Evolutionary conservation across 2,113 vertebrate species (phyloP), one percentile per base, ranked within the genome.

Genomic region (Daphoenositta chrysoptera): DNA sequence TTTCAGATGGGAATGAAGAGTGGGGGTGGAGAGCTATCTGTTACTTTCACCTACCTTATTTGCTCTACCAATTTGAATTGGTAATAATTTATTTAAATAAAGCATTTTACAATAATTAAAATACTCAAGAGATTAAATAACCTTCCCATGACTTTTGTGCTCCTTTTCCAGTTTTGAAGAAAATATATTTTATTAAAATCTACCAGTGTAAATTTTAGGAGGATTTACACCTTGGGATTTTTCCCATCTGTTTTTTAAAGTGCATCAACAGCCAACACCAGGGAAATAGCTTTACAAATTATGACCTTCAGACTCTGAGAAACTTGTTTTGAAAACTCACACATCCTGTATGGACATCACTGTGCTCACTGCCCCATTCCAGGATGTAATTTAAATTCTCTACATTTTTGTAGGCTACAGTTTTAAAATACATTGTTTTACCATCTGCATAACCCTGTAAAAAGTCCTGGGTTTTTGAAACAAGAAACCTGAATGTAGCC

Each of bases 321-420:
- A 87, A 75, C 64, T 84, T 93, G 83, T 92, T 95, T 92, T 85
- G 66, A 86, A 92, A 96, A 68, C 83, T 95, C 72, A 78, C 89
- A 94, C 93, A 96, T 97, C 86, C 93, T 94, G 72, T 91, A 81
- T 0, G 50, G 84, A 91, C 92, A 90, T 97, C 89, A 71, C 88
- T 93, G 87, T 75, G 85, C 85, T 94, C 94, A 80, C 60, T 95
- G 84, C 93, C 93, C 73, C 92, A 35, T 89, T 93, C 79, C 94
- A 96, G 91, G 93, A 94, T 92, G 93, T 84, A 93, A 97, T 97
- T 96, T 95, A 91, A 94, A 97, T 96, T 97, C 95, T 87, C 92
- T 84, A 68, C 84, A 96, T 97, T 97, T 94, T 97, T 95, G 60
- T 82, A 94, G 64, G 72, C 78, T 93, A 58, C 70, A 94, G 80